These are phyloP conservation scores for Lissocephala sabroskyi DNA, from an alignment of 2,888 invertebrate species.

Conservation along the genomic window DNA sequence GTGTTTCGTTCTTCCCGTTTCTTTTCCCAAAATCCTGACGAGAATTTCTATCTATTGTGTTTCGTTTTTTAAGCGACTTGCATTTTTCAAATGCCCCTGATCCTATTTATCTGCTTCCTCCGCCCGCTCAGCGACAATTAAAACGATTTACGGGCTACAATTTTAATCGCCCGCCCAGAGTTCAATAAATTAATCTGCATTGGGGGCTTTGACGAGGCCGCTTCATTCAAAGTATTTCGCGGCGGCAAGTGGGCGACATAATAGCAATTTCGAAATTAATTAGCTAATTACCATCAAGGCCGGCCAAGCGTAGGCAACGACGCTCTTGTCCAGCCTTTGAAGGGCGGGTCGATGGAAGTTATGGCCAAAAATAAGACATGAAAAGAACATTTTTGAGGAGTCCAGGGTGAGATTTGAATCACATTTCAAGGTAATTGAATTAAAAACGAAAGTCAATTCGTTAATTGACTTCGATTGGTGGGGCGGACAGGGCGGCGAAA, in stretches of 20 bases:
- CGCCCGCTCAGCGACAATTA: conserved; percentile 46
- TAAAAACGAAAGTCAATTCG: conserved; percentile 17
- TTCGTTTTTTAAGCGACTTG: conserved; percentile 29
- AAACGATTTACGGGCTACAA: conserved; percentile 45
- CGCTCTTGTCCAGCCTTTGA: no score
- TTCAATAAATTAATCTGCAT: conserved; percentile 54
- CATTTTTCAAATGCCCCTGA: conserved; percentile 47
- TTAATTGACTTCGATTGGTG: no score
- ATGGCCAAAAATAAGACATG: no score
- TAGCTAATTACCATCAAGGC: conserved; percentile 49
- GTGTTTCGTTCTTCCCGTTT: conserved; percentile 25
- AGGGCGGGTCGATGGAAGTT: conserved; percentile 43
- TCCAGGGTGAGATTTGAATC: no score
- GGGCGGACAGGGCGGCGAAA: no score
- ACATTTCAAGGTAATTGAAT: background rate
- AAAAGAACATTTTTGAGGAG: no score
- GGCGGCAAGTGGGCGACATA: no score
- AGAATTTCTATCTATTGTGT: background rate
- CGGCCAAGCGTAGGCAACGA: conserved; percentile 11
- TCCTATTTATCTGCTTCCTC: conserved; percentile 47
- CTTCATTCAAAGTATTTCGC: no score
- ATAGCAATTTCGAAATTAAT: conserved; percentile 46
- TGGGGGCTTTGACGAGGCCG: conserved; percentile 5
- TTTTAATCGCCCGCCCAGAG: conserved; percentile 22
- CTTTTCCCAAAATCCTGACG: no score